Evolutionary conservation across 2,113 vertebrate genomes (phyloP), one percentile per base, ranked within the genome.

Genomic region (Eira barbara): DNA sequence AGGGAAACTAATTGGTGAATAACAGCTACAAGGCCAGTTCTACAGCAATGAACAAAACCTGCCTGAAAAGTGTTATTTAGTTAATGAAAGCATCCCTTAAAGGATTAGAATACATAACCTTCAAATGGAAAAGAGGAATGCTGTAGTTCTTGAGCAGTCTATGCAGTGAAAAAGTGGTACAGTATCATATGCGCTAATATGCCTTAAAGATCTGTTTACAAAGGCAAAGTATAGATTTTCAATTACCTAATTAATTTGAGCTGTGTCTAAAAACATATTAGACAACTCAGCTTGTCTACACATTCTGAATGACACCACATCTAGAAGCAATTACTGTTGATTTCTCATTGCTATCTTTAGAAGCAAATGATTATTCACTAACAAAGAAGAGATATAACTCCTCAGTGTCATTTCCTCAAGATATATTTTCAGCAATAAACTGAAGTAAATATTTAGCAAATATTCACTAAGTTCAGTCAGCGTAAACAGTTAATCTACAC

Each of bases 211-310:
- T 88, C 71, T 96, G 79, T 87, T 96, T 95, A 96, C 27, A 91
- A 89, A 89, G 89, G 25, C 71, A 96, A 83, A 96, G 34, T 95
- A 96, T 82, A 94, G 90, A 95, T 96, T 97, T 94, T 94, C 83
- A 97, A 94, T 92, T 92, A 92, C 52, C 45, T 92, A 94, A 97
- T 96, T 97, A 94, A 91, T 92, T 63, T 97, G 65, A 97, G 57
- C 55, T 89, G 47, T 96, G 74, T 74, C 83, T 97, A 95, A 96
- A 97, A 96, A 94, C 82, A 73, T 89, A 97, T 95, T 80, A 92
- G 61, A 95, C 39, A 95, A 82, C 74, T 96, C 65, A 94, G 90
- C 52, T 89, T 95, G 73, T 89, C 95, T 96, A 88, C 69, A 96
- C 49, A 92, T 91, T 96, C 47, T 91, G 94, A 94, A 95, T 97